phyloP scores from a whole-genome alignment of 2,797 vertebrate genomes.

The Typhlichthys subterraneus region DNA sequence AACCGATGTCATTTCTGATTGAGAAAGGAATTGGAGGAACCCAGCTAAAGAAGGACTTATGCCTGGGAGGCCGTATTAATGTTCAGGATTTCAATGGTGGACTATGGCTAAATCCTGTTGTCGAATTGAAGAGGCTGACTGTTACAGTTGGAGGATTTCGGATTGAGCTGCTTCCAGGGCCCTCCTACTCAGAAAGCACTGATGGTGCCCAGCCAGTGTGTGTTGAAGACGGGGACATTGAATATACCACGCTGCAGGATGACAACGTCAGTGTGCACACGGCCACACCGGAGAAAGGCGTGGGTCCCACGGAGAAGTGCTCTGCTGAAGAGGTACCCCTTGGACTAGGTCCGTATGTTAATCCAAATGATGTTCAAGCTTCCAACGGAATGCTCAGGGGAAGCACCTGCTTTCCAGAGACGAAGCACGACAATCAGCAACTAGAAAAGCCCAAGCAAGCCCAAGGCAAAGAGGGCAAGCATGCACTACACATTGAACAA shows the following conservation, averaged over 20 bases:
- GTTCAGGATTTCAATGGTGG: constrained; percentile 60
- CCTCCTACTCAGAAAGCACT: constrained; percentile 63
- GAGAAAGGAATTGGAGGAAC: constrained; percentile 58
- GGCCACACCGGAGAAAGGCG: constrained; percentile 44
- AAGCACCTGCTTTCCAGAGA: constrained; percentile 35
- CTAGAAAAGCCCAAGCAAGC: constrained; percentile 33
- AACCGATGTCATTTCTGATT: constrained; percentile 71
- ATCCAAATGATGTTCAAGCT: constrained; percentile 82
- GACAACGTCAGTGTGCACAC: constrained; percentile 42
- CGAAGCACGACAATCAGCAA: constrained; percentile 60
- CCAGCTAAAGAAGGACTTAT: constrained; percentile 67
- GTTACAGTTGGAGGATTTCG: constrained; percentile 83
- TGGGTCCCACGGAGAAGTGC: constrained; percentile 40
- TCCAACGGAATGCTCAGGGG: constrained; percentile 60
- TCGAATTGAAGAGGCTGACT: constrained; percentile 74
- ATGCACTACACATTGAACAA: constrained; percentile 48
- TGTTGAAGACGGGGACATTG: constrained; percentile 57
- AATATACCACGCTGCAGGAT: constrained; percentile 49
- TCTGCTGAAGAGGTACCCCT: constrained; percentile 53
- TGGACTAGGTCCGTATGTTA: constrained; percentile 77
- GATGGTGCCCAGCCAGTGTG: constrained; percentile 40
- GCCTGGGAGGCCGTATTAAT: constrained; percentile 65
- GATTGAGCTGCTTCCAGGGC: constrained; percentile 81
- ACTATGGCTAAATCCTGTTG: constrained; percentile 74
- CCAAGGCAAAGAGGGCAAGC: constrained; percentile 32